A percentile compares a stretch with the other conserved stretches of the same genome.
Conservation (phyloP, 2,113 vertebrate genomes). For the Orientallactaga bullata region DNA sequence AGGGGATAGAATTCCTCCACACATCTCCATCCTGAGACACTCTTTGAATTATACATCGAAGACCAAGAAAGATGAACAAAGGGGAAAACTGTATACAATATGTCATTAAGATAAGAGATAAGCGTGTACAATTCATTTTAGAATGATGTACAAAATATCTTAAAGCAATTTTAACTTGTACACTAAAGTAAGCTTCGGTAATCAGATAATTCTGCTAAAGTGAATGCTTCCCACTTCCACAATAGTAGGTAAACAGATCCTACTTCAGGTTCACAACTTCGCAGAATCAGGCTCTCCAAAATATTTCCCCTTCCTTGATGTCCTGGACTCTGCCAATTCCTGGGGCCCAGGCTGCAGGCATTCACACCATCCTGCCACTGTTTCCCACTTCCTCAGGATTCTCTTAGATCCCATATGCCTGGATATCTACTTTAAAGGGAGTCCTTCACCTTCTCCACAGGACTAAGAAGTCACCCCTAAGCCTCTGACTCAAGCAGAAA, state of each 20-base stretch:
- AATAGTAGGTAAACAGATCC: background rate
- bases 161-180: conserved; percentile 25
- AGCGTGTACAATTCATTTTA: background rate
- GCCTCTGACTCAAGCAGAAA: background rate
- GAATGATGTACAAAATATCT: conserved; percentile 13
- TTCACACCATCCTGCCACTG: background rate
- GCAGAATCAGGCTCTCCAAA: conserved; percentile 5
- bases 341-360: too few species aligned
- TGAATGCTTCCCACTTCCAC: background rate
- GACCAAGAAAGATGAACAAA: background rate
- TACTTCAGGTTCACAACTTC: conserved; percentile 4
- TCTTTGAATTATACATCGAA: background rate
- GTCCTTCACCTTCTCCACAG: background rate
- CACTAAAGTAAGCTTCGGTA: conserved; percentile 6
- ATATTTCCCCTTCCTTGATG: background rate
- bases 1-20: background rate
- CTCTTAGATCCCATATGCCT: background rate
- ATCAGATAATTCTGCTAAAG: conserved; percentile 34
- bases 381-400: too few species aligned
- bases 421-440: background rate
- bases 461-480: background rate
- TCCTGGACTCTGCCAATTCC: background rate
- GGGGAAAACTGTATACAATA: background rate
- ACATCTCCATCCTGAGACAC: background rate
- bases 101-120: background rate